Percentiles rank a stretch among this genome's conserved stretches.
Conservation (phyloP, 1,140 invertebrate genomes). For the Ceratina calcarata region DNA sequence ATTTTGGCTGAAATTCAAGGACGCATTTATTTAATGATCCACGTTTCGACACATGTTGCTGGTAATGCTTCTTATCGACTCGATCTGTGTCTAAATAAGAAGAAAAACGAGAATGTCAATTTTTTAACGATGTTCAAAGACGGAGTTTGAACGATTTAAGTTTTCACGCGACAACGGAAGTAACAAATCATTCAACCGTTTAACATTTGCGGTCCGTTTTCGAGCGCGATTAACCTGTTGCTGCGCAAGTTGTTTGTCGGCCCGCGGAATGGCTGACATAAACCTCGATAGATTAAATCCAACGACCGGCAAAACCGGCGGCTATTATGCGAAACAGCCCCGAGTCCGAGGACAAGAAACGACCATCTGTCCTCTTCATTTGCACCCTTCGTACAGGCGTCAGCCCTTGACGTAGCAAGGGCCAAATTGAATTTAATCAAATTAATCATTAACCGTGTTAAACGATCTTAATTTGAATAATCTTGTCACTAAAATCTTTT, state of each 20-base stretch:
- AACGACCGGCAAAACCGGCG: slow-evolving; percentile 34
- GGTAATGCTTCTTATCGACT: too few species aligned
- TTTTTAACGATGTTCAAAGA: background rate
- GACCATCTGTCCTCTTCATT: background rate
- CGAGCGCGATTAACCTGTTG: slow-evolving; percentile 60
- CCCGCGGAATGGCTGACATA: slow-evolving; percentile 47
- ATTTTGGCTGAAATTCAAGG: too few species aligned
- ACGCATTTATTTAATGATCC: too few species aligned
- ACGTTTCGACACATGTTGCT: too few species aligned
- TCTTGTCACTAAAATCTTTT: too few species aligned
- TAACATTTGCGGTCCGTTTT: slow-evolving; percentile 56
- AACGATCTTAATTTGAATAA: background rate
- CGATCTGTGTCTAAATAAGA: too few species aligned
- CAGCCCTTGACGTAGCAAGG: background rate
- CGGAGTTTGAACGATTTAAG: background rate
- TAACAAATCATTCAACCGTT: slow-evolving; percentile 24
- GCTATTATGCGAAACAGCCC: slow-evolving; percentile 50
- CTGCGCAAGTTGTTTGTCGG: slow-evolving; percentile 53
- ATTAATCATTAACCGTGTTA: slow-evolving; percentile 20
- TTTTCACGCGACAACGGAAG: slow-evolving; percentile 19
- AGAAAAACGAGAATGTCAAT: too few species aligned
- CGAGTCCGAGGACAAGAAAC: slow-evolving; percentile 37
- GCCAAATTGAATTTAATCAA: background rate
- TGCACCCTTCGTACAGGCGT: background rate
- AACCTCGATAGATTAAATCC: slow-evolving; percentile 42